Evolutionary conservation across 2,888 invertebrate species (phyloP), one percentile per base, ranked within the genome.

Genomic region (Galeopsomyia nigrocyanea): DNA sequence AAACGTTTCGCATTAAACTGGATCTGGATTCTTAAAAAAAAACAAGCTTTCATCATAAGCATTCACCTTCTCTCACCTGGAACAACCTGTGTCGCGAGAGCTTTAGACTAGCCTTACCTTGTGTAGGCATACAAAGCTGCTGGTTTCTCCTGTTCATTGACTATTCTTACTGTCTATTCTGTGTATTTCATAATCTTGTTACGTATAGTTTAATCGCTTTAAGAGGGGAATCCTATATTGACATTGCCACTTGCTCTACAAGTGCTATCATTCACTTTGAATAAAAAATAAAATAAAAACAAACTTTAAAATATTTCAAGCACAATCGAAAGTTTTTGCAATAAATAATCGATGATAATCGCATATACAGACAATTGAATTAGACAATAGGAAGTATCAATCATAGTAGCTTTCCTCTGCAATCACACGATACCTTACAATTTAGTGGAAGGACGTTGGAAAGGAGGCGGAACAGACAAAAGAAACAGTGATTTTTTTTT

Each of bases 131-230:
- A n/a, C 49, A 7, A 17, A 7, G 16, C 5, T 57, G 7, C 16
- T 26, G 26, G 26, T 3, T 26, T 26, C 26, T 26, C 5, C 26
- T 26, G 14, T 57, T 56, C 10, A 21, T 16, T 10, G 50, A 53
- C 19, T 39, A 26, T 21, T 9, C 3, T 46, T 39, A 55, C 21
- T 13, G 16, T 19, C 47, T 57, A 57, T n/a, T n/a, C 50, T 49
- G 47, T 31, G 49, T 49, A 58, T 67, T 58, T 67, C 67, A 22
- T 67, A 67, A 67, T 67, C 55, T 17, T 14, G 17, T 46, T 55
- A 47, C 10, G 22, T 21, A 16, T 55, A 22, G 22, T 26, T 26
- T 26, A 2, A 55, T 46, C 16, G 0, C 9, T 14, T 21, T 9
- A 16, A 47, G 0, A 66, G 26, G 26, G 19, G 49, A 22, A 50